A percentile compares a stretch with the other conserved stretches of the same genome.
Evolutionary conservation across 2,888 invertebrate genomes (phyloP).

Genomic region (Drosophila cognata): DNA sequence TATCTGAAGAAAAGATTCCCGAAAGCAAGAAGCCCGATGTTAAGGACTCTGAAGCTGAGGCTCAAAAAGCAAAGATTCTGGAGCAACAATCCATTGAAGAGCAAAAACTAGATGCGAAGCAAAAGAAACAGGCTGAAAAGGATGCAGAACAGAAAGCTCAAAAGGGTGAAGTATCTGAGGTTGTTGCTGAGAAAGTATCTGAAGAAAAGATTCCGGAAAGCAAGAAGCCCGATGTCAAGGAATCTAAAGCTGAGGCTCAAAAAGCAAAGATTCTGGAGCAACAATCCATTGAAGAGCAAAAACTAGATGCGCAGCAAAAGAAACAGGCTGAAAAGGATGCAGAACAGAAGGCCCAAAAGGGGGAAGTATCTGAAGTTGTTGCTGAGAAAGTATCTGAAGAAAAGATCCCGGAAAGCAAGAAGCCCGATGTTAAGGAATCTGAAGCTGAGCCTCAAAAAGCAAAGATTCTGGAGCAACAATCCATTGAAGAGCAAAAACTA

Average conservation of each 20-base stretch:
- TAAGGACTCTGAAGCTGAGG: not conserved
- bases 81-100: not conserved
- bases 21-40: not conserved
- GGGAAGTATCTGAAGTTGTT: too few relatives aligned
- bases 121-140: not conserved
- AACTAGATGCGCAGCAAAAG: not conserved
- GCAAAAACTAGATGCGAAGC: not conserved
- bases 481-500: slow-evolving; percentile 3
- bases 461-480: slow-evolving; percentile 10
- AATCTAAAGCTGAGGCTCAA: not conserved
- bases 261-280: not conserved
- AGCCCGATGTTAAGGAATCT: not conserved
- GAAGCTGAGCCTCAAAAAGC: slow-evolving; percentile 9
- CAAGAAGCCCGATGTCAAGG: slow-evolving; percentile 4
- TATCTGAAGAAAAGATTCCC: not conserved
- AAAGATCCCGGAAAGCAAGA: not conserved
- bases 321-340: too few relatives aligned
- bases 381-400: not conserved
- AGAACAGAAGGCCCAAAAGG: too few relatives aligned
- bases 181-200: slow-evolving; percentile 3
- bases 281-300: not conserved
- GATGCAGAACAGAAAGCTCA: not conserved
- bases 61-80: not conserved
- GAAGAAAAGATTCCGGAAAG: not conserved
- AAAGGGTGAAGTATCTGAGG: not conserved